A percentile compares a stretch with the other conserved stretches of the same genome.
Conservation (phyloP, 2,888 invertebrate genomes). For the Hyalella azteca region DNA sequence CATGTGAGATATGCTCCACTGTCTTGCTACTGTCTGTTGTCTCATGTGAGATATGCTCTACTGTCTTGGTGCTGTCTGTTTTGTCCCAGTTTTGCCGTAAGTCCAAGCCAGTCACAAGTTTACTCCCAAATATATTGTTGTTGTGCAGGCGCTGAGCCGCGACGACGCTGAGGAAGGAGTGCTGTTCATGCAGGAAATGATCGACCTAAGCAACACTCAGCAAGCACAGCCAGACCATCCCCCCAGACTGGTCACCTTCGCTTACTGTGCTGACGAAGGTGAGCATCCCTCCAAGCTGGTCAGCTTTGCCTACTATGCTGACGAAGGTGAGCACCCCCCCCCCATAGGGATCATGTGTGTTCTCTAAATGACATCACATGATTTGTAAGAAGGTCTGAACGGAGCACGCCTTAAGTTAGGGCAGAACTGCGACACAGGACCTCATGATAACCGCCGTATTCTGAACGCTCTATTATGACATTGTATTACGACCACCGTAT, state of each 20-base stretch:
- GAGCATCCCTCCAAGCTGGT: neutral
- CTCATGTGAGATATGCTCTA: slow-evolving; percentile 62
- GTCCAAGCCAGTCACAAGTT: too few species aligned
- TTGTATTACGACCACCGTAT: too few species aligned
- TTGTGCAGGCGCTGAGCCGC: slow-evolving; percentile 76
- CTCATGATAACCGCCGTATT: too few species aligned
- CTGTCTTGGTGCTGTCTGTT: slow-evolving; percentile 30
- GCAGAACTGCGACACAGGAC: too few species aligned
- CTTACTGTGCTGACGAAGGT: slow-evolving; percentile 59
- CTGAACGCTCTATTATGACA: too few species aligned
- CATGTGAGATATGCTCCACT: slow-evolving; percentile 62
- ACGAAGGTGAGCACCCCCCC: neutral
- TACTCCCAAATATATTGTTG: too few species aligned
- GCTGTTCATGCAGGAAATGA: slow-evolving; percentile 96
- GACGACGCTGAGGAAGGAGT: slow-evolving; percentile 91
- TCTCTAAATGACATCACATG: too few species aligned
- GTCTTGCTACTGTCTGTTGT: slow-evolving; percentile 12
- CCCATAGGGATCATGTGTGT: neutral
- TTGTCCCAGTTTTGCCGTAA: too few species aligned
- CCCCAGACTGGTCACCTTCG: slow-evolving; percentile 68
- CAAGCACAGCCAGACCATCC: slow-evolving; percentile 70
- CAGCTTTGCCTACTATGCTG: neutral
- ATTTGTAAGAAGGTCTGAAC: slow-evolving; percentile 23
- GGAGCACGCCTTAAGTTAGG: too few species aligned
- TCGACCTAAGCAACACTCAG: slow-evolving; percentile 81